These are phyloP conservation scores for Archegozetes longisetosus DNA, from an alignment of 1,140 invertebrate genomes.

Conservation along the genomic window DNA sequence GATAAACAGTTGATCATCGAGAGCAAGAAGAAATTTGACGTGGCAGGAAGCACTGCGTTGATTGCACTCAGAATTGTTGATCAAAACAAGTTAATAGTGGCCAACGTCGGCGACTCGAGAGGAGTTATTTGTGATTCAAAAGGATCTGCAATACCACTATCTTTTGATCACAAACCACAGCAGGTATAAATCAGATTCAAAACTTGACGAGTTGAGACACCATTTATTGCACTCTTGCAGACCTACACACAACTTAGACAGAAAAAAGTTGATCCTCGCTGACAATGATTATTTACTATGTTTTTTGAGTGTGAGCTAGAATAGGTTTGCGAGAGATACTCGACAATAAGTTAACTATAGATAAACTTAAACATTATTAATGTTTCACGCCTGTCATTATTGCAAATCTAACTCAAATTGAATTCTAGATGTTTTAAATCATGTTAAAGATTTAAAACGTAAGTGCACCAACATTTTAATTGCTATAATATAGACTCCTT, in stretches of 20 bases:
- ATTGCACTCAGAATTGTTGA: slow-evolving; percentile 67
- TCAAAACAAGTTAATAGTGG: slow-evolving; percentile 53
- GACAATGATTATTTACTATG: too few relatives aligned
- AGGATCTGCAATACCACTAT: slow-evolving; percentile 74
- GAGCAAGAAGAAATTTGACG: slow-evolving; percentile 12
- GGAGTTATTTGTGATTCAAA: slow-evolving; percentile 82
- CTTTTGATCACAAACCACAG: slow-evolving; percentile 91
- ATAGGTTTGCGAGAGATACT: too few relatives aligned
- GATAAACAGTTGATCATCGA: slow-evolving; percentile 12
- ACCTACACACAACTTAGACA: background rate
- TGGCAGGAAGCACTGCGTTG: slow-evolving; percentile 68
- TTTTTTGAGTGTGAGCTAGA: too few relatives aligned
- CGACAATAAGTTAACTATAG: too few relatives aligned
- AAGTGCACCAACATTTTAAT: too few relatives aligned
- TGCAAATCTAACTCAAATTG: too few relatives aligned
- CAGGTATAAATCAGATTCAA: slow-evolving; percentile 47
- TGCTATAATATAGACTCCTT: too few relatives aligned
- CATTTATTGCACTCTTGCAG: too few relatives aligned
- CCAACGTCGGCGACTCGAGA: slow-evolving; percentile 88
- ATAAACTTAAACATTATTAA: slow-evolving; percentile 8
- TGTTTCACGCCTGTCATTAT: background rate
- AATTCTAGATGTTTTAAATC: too few relatives aligned
- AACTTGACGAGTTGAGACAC: too few relatives aligned
- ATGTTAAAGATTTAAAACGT: too few relatives aligned
- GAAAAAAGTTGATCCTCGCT: background rate